These are phyloP conservation scores for Leptura quadrifasciata DNA, from an alignment of 2,888 invertebrate genomes.

Conservation along the genomic window DNA sequence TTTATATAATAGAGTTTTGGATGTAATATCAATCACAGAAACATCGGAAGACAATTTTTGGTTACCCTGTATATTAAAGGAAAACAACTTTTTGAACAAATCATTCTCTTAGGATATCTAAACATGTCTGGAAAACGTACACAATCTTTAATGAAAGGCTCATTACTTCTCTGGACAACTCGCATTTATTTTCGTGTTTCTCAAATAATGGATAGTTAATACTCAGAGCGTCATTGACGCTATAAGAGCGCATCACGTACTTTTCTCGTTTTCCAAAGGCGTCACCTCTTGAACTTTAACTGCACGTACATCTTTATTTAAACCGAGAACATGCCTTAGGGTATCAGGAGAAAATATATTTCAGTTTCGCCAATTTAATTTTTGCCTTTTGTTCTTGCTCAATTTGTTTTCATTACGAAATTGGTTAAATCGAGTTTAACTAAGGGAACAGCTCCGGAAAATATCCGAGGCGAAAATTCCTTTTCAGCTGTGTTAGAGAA, in stretches of 20 bases:
- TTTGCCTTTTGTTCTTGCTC: slow-evolving; percentile 57
- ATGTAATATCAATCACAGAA: no score
- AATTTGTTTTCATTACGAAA: slow-evolving; percentile 58
- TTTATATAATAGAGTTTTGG: no score
- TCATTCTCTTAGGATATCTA: no score
- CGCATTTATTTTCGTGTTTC: not conserved
- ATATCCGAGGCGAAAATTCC: not conserved
- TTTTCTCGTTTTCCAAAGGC: slow-evolving; percentile 26
- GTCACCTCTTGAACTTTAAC: slow-evolving; percentile 46
- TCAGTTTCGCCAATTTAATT: slow-evolving; percentile 62
- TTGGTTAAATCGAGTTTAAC: slow-evolving; percentile 54
- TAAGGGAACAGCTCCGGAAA: slow-evolving; percentile 15
- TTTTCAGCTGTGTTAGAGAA: not conserved
- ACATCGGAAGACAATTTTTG: no score
- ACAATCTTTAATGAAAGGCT: no score
- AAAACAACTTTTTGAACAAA: no score
- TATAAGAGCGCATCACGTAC: slow-evolving; percentile 35
- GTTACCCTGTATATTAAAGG: no score
- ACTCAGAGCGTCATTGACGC: slow-evolving; percentile 16
- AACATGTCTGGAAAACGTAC: no score
- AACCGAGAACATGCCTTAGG: slow-evolving; percentile 62
- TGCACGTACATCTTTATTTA: slow-evolving; percentile 67
- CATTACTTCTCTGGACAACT: not conserved
- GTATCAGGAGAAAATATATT: slow-evolving; percentile 61
- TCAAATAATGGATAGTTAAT: slow-evolving; percentile 4